phyloP scores from a whole-genome alignment of 1,140 invertebrate genomes.

The Antheraea pernyi region DNA sequence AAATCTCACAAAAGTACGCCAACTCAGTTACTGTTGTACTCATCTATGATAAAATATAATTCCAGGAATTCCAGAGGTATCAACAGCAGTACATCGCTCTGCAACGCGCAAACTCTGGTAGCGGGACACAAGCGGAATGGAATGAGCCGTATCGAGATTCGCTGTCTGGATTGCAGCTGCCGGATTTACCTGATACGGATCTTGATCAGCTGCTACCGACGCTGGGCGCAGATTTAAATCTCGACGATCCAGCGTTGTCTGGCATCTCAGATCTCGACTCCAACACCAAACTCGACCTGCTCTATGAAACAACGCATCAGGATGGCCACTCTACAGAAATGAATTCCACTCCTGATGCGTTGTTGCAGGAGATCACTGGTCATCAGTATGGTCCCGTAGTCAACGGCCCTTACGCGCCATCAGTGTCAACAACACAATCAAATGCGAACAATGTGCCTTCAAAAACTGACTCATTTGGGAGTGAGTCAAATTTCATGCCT shows the following conservation, averaged over 20 bases:
- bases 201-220: constrained; percentile 83
- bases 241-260: constrained; percentile 68
- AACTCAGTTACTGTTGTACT: neutral
- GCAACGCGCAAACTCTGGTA: constrained; percentile 71
- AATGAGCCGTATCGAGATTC: constrained; percentile 67
- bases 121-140: constrained; percentile 57
- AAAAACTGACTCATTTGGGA: constrained; percentile 76
- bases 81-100: constrained; percentile 82
- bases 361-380: constrained; percentile 59
- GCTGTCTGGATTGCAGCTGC: constrained; percentile 45
- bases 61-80: constrained; percentile 81
- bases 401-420: constrained; percentile 49
- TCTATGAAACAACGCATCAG: constrained; percentile 47
- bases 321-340: constrained; percentile 33
- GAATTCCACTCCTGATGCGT: constrained; percentile 45
- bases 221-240: constrained; percentile 76
- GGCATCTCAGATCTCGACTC: constrained; percentile 77
- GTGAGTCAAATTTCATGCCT: constrained; percentile 78
- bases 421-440: constrained; percentile 34
- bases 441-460: constrained; percentile 61
- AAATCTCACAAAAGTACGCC: too few species aligned
- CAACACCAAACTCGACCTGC: constrained; percentile 66
- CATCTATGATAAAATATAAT: constrained; percentile 15
- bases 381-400: constrained; percentile 35
- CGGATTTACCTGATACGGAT: constrained; percentile 73